Evolutionary conservation across 2,797 vertebrate species (phyloP).

Genomic region (Smutsia gigantea): DNA sequence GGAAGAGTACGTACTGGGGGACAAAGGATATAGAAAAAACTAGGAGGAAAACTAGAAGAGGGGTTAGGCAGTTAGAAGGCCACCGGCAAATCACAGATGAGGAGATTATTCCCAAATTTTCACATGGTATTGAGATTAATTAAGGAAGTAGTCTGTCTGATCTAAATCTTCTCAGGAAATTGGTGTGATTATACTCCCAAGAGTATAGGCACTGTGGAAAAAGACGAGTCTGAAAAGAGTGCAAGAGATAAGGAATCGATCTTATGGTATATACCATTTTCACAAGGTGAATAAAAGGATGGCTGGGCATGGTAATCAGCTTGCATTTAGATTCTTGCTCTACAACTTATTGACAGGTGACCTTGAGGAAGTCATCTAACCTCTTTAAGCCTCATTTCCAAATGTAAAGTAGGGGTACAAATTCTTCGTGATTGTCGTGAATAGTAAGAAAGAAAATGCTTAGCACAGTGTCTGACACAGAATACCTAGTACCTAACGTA

Average conservation of each 20-base stretch:
- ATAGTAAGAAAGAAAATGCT: neutral
- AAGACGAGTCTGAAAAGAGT: neutral
- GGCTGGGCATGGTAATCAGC: neutral
- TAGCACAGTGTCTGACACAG: neutral
- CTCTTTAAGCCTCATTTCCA: conserved; percentile 4
- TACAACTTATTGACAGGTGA: neutral
- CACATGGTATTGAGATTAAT: neutral
- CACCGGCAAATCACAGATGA: neutral
- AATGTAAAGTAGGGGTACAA: neutral
- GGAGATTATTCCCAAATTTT: neutral
- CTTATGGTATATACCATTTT: neutral
- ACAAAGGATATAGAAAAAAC: neutral
- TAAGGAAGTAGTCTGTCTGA: neutral
- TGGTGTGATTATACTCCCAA: neutral
- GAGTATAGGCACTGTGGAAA: neutral
- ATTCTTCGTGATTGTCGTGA: neutral
- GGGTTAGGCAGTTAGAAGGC: neutral
- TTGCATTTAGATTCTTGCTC: neutral
- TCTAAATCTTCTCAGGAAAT: neutral
- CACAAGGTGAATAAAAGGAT: neutral
- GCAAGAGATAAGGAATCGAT: neutral
- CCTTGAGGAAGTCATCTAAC: neutral
- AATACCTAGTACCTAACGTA: neutral
- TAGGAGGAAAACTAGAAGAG: neutral
- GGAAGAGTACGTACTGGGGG: neutral